Percentiles rank a stretch among this genome's conserved stretches.
Evolutionary conservation across 1,140 invertebrate genomes (phyloP).

Genomic region (Berghia stephanieae): DNA sequence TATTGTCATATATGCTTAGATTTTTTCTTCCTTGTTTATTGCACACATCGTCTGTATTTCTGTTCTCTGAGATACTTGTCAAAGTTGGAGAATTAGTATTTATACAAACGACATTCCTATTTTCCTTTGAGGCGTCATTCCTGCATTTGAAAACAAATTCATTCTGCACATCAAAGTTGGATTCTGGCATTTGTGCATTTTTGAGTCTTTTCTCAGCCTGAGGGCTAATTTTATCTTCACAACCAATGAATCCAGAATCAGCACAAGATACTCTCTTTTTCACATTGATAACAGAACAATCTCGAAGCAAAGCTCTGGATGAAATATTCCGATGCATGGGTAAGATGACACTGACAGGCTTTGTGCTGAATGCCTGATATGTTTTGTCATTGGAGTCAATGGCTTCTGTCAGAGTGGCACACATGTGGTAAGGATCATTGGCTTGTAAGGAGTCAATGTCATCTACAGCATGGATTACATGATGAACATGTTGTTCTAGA

Average conservation of each 20-base stretch:
- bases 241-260: constrained; percentile 26
- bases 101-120: neutral
- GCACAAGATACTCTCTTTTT: too few species aligned
- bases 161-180: neutral
- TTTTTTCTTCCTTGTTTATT: neutral
- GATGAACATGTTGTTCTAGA: constrained; percentile 42
- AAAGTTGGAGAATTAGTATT: neutral
- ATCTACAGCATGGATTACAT: constrained; percentile 39
- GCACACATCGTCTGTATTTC: neutral
- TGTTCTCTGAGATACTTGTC: neutral
- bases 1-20: constrained; percentile 29
- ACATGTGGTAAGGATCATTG: too few species aligned
- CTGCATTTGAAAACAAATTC: neutral
- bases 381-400: too few species aligned
- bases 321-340: too few species aligned
- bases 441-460: neutral
- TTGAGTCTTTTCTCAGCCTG: neutral
- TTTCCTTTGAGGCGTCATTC: too few species aligned
- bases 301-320: too few species aligned
- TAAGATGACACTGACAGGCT: too few species aligned
- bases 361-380: too few species aligned
- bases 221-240: constrained; percentile 29
- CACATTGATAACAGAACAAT: too few species aligned
- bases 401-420: too few species aligned
- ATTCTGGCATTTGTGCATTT: neutral